A percentile compares a stretch with the other conserved stretches of the same genome.
These are phyloP conservation scores for Leptodirus hochenwartii DNA, from an alignment of 2,888 invertebrate genomes.

Conservation along the genomic window DNA sequence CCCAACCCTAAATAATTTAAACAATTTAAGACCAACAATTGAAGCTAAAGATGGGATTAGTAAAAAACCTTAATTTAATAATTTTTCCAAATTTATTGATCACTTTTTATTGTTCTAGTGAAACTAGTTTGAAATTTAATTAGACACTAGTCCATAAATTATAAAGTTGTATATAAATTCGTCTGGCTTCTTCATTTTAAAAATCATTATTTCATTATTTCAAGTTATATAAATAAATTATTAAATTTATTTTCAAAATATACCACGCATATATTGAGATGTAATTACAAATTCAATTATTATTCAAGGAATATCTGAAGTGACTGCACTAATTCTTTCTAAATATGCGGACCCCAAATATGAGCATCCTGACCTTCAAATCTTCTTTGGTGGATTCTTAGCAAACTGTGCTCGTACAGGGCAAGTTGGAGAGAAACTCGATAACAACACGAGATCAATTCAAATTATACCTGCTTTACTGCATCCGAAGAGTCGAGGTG, in stretches of 20 bases:
- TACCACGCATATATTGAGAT: not conserved
- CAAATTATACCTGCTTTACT: conserved; percentile 66
- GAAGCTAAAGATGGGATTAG: no score
- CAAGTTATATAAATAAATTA: not conserved
- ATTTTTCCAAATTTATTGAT: no score
- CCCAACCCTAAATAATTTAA: no score
- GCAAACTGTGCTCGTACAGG: conserved; percentile 76
- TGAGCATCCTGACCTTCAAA: conserved; percentile 70
- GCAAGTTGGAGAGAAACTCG: conserved; percentile 62
- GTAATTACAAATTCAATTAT: not conserved
- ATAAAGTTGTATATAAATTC: no score
- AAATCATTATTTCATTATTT: not conserved
- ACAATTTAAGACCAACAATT: no score
- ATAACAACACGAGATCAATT: conserved; percentile 48
- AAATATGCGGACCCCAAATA: conserved; percentile 55
- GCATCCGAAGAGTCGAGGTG: conserved; percentile 75
- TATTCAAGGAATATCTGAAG: conserved; percentile 56
- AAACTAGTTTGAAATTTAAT: no score
- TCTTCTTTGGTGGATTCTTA: conserved; percentile 73
- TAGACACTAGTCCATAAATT: no score
- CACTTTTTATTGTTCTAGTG: no score
- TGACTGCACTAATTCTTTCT: conserved; percentile 66
- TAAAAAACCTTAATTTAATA: no score
- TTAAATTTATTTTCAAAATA: conserved; percentile 1
- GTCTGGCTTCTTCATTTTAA: no score